These are phyloP conservation scores for Nematostella vectensis DNA, from an alignment of 92 coral and sea anemone species.

Conservation along the genomic window DNA sequence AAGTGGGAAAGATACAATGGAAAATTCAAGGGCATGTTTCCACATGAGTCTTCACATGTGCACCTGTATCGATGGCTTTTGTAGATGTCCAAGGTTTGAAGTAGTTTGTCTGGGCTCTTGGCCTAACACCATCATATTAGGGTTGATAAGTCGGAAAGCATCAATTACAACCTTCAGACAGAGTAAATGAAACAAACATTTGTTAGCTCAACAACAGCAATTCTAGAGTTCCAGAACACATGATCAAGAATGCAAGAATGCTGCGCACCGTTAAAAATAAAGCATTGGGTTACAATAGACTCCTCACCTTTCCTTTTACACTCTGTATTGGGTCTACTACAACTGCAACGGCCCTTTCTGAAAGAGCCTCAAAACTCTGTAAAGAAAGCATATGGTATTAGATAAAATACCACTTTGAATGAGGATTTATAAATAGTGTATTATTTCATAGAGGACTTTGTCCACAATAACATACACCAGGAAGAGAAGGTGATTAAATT, in stretches of 20 bases:
- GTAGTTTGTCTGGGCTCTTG: constrained; percentile 98
- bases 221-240: too few species aligned
- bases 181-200: not conserved
- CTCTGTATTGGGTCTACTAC: constrained; percentile 99
- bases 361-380: constrained; percentile 96
- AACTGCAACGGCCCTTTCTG: constrained; percentile 98
- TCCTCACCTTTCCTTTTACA: constrained; percentile 97
- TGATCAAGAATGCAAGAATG: too few species aligned
- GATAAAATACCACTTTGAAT: too few species aligned
- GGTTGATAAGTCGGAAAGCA: constrained; percentile 96
- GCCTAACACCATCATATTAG: constrained; percentile 98
- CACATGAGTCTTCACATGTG: not conserved
- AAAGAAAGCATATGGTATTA: constrained; percentile 2
- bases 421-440: too few species aligned
- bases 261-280: too few species aligned
- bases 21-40: not conserved
- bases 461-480: not conserved
- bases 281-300: too few species aligned
- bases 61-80: constrained; percentile 99
- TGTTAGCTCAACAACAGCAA: too few species aligned
- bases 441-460: not conserved
- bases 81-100: constrained; percentile 94
- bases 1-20: too few species aligned
- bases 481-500: not conserved
- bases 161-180: constrained; percentile 99